Evolutionary conservation across 1,140 invertebrate genomes (phyloP), one percentile per base, ranked within the genome.

Genomic region (Leguminivora glycinivorella): DNA sequence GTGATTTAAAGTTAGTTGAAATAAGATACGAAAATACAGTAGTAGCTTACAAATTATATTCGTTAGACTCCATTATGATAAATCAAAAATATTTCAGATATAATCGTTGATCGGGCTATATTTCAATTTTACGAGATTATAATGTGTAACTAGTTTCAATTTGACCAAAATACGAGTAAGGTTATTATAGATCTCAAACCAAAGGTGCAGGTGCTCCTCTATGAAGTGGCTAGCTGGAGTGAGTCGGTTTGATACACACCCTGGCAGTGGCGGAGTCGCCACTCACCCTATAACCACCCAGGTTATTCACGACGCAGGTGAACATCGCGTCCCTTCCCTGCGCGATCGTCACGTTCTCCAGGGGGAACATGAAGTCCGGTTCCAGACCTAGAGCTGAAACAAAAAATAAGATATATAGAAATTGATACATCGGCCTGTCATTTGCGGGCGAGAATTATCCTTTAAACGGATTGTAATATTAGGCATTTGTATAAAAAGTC

Each of bases 201-300:
- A 67, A 60, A 80, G 80, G 87, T 89, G 85, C 85, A 76, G 72
- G 87, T 89, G 87, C 86, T 85, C 79, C 85, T 85, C 85, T 88
- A 88, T 75, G 31, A 63, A 34, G 67, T 74, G 75, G 77, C 82
- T 88, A 90, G 83, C 84, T 88, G 89, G 86, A 87, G 76, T 83
- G 85, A 90, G 81, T 88, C 77, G 78, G 92, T 90, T 91, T 89
- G 92, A 94, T 95, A 95, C 94, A 94, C 94, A 95, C 94, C 94
- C 95, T 95, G 93, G 94, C 94, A 86, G 94, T 94, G 93, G 94
- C 93, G 93, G 95, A 94, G 92, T 96, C 95, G 94, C 95, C 95
- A 97, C 96, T 96, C 96, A 97, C 96, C 96, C 96, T 95, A 94
- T 97, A 96, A 94, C 96, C 96, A 85, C 96, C 96, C 84, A 98